Conservation (phyloP, 2,888 invertebrate genomes). For the Aphodius sticticus region DNA sequence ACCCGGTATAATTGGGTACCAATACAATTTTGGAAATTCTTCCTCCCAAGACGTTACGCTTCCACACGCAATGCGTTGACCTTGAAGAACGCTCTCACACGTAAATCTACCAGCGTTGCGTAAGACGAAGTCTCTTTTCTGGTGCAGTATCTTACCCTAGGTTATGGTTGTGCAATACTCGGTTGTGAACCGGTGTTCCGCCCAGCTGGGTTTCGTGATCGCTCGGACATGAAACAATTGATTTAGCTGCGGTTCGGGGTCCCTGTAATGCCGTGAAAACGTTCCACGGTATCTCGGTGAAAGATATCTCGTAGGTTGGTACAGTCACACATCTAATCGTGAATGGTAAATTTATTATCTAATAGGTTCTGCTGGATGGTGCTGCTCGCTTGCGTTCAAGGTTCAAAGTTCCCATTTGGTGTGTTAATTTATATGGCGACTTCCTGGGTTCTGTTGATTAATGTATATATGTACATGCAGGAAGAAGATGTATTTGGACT, state of each 20-base stretch:
- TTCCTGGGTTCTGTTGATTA: background rate
- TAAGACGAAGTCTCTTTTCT: background rate
- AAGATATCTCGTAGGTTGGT: background rate
- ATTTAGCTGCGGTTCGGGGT: background rate
- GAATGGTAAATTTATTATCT: background rate
- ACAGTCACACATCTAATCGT: background rate
- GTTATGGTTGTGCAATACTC: background rate
- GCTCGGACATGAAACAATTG: background rate
- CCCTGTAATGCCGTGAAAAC: background rate
- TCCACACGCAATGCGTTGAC: constrained; percentile 12
- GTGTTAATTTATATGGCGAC: background rate
- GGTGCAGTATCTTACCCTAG: background rate
- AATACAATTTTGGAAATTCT: constrained; percentile 18
- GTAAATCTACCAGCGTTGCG: background rate
- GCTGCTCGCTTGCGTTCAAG: background rate
- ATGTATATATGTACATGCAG: too few species aligned
- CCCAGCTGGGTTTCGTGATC: background rate
- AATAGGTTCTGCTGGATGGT: background rate
- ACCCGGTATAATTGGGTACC: constrained; percentile 15
- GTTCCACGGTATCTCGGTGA: background rate
- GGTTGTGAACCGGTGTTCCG: background rate
- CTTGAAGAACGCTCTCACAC: constrained; percentile 26
- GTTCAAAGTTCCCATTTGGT: background rate
- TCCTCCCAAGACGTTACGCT: background rate
- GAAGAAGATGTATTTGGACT: too few species aligned